Evolutionary conservation across 1,140 invertebrate genomes (phyloP), one percentile per base, ranked within the genome.

Genomic region (Philopotamus ludificatus): DNA sequence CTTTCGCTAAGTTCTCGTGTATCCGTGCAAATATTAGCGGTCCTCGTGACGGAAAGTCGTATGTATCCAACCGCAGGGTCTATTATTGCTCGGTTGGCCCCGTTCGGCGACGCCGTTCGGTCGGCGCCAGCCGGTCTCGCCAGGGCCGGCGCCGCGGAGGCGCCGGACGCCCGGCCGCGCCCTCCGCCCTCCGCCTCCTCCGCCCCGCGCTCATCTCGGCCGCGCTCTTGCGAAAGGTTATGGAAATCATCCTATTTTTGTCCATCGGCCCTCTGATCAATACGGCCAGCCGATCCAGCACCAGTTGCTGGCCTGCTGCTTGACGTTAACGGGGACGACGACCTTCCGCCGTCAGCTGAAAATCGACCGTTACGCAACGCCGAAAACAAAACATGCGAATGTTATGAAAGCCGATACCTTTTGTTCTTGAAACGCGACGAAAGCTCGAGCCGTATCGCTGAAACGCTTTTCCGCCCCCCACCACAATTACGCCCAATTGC

Each of bases 61-160:
- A 39, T n/a, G 34, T 39, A 39, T 39, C 34, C 34, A n/a, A 8
- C 34, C n/a, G 34, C 8, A n/a, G 34, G n/a, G 8, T 8, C n/a
- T n/a, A n/a, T n/a, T n/a, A n/a, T n/a, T n/a, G n/a, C n/a, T n/a
- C n/a, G n/a, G n/a, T n/a, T n/a, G n/a, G n/a, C n/a, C n/a, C n/a
- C n/a, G n/a, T n/a, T n/a, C n/a, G n/a, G n/a, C 8, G 8, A 39
- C 21, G 18, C 50, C n/a, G 51, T 51, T 18, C 15, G 57, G 55
- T 20, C 49, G 67, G 63, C 67, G 67, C 67, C 67, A 53, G 34
- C 49, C 41, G 20, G 67, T 68, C 67, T 68, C 55, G 67, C 57
- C 67, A 45, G 26, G 55, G 61, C 41, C 45, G 62, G 44, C 63
- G 62, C 39, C 66, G 12, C 16, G 47, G 41, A 22, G 61, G 50